phyloP scores from a whole-genome alignment of 1,140 invertebrate species.

The Drosophila lacteicornis region DNA sequence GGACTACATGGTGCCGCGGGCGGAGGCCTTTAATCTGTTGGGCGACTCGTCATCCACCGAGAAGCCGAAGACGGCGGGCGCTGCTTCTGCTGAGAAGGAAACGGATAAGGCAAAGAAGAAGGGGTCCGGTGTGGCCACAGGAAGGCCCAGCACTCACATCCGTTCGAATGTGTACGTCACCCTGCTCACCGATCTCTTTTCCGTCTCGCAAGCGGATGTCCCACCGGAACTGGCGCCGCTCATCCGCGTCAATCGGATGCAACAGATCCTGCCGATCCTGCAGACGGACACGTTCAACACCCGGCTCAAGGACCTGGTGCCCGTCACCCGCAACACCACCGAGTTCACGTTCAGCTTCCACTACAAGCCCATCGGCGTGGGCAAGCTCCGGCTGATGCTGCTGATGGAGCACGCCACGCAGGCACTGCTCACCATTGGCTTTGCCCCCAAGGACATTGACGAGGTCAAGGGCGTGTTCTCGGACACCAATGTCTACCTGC shows the following conservation, averaged over 20 bases:
- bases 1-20: conserved; percentile 89
- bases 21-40: conserved; percentile 91
- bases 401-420: conserved; percentile 93
- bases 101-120: conserved; percentile 1
- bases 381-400: conserved; percentile 90
- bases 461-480: conserved; percentile 98
- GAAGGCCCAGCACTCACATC: conserved; percentile 86
- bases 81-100: background rate
- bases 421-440: conserved; percentile 91
- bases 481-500: conserved; percentile 96
- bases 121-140: background rate
- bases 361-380: conserved; percentile 89
- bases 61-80: background rate
- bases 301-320: conserved; percentile 90
- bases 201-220: conserved; percentile 86
- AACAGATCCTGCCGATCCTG: conserved; percentile 93
- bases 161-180: conserved; percentile 87
- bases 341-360: conserved; percentile 87
- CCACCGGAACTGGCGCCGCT: conserved; percentile 87
- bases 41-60: conserved; percentile 84
- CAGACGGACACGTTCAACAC: conserved; percentile 93
- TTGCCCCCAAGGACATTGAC: conserved; percentile 97
- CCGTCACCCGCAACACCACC: conserved; percentile 87
- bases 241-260: conserved; percentile 87
- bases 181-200: conserved; percentile 87